phyloP scores from a whole-genome alignment of 2,888 invertebrate species.

The Drosophila hamatofila region DNA sequence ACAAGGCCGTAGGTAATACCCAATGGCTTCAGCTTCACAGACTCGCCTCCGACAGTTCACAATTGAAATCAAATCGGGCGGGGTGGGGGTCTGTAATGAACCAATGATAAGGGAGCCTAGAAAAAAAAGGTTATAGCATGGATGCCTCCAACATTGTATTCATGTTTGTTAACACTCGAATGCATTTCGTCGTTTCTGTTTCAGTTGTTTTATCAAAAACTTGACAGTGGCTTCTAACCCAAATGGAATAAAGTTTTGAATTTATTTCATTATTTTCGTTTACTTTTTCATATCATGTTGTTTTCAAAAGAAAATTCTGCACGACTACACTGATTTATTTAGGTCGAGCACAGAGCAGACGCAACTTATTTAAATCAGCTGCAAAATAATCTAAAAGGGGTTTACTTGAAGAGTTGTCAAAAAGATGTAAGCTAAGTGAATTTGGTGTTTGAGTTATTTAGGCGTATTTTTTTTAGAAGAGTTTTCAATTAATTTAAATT shows the following conservation, averaged over 20 bases:
- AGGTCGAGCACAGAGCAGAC: conserved; percentile 5
- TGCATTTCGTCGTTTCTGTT: conserved; percentile 33
- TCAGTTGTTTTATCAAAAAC: conserved; percentile 10
- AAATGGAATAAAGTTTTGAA: conserved; percentile 46
- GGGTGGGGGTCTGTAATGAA: conserved; percentile 27
- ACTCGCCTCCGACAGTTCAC: neutral
- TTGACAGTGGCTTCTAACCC: conserved; percentile 13
- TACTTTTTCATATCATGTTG: conserved; percentile 21
- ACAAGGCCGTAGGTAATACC: conserved; percentile 49
- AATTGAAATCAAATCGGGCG: conserved; percentile 32
- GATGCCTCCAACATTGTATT: conserved; percentile 24
- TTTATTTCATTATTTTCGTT: conserved; percentile 26
- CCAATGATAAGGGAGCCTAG: conserved; percentile 29
- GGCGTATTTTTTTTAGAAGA: neutral
- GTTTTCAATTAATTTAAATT: neutral
- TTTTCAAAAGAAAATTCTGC: conserved; percentile 53
- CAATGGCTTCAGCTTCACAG: conserved; percentile 28
- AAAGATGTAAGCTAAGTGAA: neutral
- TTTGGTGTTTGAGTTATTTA: neutral
- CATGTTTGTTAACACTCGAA: conserved; percentile 65
- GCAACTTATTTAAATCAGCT: conserved; percentile 30
- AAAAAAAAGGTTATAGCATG: conserved; percentile 22
- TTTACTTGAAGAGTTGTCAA: conserved; percentile 3
- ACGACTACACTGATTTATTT: conserved; percentile 49
- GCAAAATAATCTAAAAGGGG: conserved; percentile 11